These are phyloP conservation scores for Alcedo quadribrachys DNA, from an alignment of 2,797 vertebrate genomes.

Conservation along the genomic window DNA sequence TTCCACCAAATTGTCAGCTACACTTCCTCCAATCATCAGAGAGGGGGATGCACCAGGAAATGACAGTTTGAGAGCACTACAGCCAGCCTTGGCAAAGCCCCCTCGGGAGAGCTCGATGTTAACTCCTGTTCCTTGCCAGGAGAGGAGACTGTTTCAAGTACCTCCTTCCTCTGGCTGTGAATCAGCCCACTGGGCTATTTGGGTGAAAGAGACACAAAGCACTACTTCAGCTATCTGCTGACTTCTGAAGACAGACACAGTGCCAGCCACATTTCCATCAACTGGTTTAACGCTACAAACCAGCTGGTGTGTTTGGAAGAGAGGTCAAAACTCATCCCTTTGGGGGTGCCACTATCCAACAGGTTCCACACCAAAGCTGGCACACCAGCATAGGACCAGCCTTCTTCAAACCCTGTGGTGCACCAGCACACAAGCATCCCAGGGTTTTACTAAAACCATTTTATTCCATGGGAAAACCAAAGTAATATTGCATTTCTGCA, in stretches of 20 bases:
- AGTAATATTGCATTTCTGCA: not conserved
- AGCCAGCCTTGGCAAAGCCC: not conserved
- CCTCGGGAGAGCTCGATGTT: accelerated
- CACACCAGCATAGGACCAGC: not conserved
- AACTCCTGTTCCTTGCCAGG: accelerated
- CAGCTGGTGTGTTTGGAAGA: not conserved
- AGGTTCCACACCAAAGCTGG: not conserved
- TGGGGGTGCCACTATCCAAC: accelerated
- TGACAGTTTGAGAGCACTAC: not conserved
- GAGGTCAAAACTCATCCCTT: not conserved
- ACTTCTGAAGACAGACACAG: not conserved
- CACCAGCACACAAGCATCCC: not conserved
- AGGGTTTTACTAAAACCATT: not conserved
- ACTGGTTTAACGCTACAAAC: not conserved
- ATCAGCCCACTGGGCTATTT: not conserved
- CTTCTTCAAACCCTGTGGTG: not conserved
- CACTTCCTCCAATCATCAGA: not conserved
- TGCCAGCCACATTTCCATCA: not conserved
- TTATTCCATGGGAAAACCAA: not conserved
- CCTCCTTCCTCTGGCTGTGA: not conserved
- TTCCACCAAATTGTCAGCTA: not conserved
- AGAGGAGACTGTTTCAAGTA: not conserved
- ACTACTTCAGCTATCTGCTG: not conserved
- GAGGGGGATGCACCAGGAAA: not conserved
- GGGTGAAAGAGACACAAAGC: not conserved